A percentile compares a stretch with the other conserved stretches of the same genome.
phyloP scores from a whole-genome alignment of 2,888 invertebrate species.

The Endotricha flammealis region DNA sequence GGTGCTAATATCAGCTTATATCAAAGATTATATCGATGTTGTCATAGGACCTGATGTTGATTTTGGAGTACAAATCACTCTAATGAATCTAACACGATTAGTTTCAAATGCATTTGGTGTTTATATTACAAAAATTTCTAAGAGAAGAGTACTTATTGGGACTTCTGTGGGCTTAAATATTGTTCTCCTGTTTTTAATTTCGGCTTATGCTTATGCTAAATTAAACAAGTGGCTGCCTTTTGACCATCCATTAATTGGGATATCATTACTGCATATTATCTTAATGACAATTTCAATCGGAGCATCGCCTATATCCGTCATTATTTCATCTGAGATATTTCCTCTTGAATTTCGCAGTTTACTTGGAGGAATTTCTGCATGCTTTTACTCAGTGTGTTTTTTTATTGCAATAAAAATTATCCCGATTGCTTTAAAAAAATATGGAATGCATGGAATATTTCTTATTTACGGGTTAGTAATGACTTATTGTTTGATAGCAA shows the following conservation, averaged over 20 bases:
- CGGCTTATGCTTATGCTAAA: constrained; percentile 16
- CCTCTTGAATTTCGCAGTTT: constrained; percentile 24
- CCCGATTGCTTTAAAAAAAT: constrained; percentile 13
- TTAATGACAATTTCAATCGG: constrained; percentile 22
- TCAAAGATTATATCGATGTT: constrained; percentile 17
- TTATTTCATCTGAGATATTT: constrained; percentile 26
- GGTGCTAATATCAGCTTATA: constrained; percentile 19
- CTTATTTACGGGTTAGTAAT: constrained; percentile 12
- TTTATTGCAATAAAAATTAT: constrained; percentile 20
- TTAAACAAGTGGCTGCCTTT: constrained; percentile 5
- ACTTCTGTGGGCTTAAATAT: constrained; percentile 11
- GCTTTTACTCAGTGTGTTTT: constrained; percentile 21
- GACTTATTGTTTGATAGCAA: constrained; percentile 7
- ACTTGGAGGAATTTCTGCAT: constrained; percentile 28
- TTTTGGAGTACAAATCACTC: constrained; percentile 14
- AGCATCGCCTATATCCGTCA: constrained; percentile 18
- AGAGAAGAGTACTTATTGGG: constrained; percentile 13
- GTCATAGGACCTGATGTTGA: constrained; percentile 15
- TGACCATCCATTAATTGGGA: constrained; percentile 17
- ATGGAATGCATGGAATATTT: constrained; percentile 21
- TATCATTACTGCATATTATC: constrained; percentile 18
- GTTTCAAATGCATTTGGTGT: constrained; percentile 18
- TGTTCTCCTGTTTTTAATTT: constrained; percentile 7
- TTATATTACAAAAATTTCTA: constrained; percentile 18
- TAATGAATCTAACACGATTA: constrained; percentile 20